Evolutionary conservation across 2,113 vertebrate genomes (phyloP).

Genomic region (Microcebus lehilahytsara): DNA sequence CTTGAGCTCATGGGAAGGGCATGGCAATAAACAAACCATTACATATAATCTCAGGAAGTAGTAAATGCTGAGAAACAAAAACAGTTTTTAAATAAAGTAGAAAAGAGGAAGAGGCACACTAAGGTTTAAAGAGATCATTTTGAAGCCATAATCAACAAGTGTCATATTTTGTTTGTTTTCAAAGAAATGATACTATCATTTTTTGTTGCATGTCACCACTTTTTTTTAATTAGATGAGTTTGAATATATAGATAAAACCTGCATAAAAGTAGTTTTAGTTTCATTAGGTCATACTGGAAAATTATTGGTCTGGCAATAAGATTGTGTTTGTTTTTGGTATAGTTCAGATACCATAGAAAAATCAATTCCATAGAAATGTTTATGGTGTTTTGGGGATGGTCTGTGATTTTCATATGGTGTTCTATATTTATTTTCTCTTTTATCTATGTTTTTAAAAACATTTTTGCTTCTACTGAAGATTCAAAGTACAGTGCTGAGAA

Average conservation of each 20-base stretch:
- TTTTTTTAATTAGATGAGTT: background rate
- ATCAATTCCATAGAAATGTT: background rate
- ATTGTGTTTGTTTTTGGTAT: background rate
- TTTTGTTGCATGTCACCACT: background rate
- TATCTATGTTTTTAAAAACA: background rate
- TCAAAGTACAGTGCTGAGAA: background rate
- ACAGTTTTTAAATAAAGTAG: background rate
- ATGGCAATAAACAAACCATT: background rate
- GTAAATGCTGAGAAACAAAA: slow-evolving; percentile 25
- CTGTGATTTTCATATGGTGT: background rate
- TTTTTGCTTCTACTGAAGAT: background rate
- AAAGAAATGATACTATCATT: background rate
- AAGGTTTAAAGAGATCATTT: background rate
- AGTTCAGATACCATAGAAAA: background rate
- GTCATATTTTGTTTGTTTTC: background rate
- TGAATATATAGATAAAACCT: background rate
- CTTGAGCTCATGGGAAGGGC: background rate
- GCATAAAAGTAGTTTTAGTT: background rate
- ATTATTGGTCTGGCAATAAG: background rate
- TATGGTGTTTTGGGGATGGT: background rate
- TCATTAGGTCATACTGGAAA: background rate
- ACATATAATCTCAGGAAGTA: background rate
- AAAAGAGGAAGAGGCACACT: background rate
- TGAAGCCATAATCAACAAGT: background rate
- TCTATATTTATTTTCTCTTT: slow-evolving; percentile 1